Evolutionary conservation across 2,888 invertebrate genomes (phyloP).

Genomic region (Coenonympha glycerion): DNA sequence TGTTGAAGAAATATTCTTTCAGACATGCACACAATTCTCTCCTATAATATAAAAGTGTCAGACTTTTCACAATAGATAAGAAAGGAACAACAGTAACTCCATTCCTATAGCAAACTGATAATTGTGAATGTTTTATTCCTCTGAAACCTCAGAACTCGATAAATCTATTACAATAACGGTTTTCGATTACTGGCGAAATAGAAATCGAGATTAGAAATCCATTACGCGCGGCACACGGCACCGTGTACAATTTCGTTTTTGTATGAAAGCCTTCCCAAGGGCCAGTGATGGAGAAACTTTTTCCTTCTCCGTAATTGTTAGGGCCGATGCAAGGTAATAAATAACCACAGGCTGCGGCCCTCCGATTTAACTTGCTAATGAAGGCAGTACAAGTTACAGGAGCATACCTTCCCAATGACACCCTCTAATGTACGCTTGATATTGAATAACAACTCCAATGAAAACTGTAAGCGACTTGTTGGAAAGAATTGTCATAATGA

Average conservation of each 20-base stretch:
- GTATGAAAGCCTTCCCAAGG: conserved; percentile 63
- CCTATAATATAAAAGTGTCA: no score
- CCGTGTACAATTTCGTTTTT: conserved; percentile 65
- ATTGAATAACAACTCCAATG: conserved; percentile 57
- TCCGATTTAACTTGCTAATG: conserved; percentile 76
- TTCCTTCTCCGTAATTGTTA: conserved; percentile 68
- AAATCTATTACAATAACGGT: not conserved
- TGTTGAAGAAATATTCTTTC: no score
- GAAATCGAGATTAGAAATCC: conserved; percentile 57
- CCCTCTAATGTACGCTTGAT: conserved; percentile 32
- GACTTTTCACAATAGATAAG: no score
- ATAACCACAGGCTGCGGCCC: conserved; percentile 68
- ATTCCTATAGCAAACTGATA: no score
- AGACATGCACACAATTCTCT: no score
- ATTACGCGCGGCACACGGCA: conserved; percentile 60
- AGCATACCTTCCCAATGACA: conserved; percentile 54
- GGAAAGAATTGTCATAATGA: no score
- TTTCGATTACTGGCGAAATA: conserved; percentile 32
- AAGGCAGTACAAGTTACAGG: conserved; percentile 71
- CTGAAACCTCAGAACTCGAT: no score
- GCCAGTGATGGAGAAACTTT: conserved; percentile 71
- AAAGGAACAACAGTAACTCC: no score
- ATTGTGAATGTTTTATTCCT: no score
- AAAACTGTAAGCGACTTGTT: no score
- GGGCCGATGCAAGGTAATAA: conserved; percentile 72